These are phyloP conservation scores for Drosophila tripunctata DNA, from an alignment of 2,888 invertebrate species.

Conservation along the genomic window DNA sequence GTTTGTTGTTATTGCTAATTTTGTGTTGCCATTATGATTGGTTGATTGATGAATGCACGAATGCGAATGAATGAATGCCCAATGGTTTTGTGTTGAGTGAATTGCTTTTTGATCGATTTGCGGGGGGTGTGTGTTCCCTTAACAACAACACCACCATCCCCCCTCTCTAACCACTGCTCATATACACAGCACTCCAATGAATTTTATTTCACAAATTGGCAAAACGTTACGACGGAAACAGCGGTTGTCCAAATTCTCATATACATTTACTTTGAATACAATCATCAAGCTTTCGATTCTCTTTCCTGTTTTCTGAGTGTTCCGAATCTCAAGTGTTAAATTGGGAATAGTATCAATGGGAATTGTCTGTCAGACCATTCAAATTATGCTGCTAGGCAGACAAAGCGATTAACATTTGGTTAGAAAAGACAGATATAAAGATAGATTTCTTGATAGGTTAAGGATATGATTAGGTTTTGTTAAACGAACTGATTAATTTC, in stretches of 20 bases:
- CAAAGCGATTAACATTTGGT: background rate
- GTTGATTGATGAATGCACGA: conserved; percentile 50
- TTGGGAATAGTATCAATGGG: conserved; percentile 29
- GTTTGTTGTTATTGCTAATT: conserved; percentile 55
- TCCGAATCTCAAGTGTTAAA: conserved; percentile 16
- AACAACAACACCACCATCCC: no score
- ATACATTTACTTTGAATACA: conserved; percentile 4
- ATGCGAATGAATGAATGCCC: conserved; percentile 51
- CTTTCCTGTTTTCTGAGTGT: background rate
- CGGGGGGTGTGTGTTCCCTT: background rate
- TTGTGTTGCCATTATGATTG: conserved; percentile 64
- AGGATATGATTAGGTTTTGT: background rate
- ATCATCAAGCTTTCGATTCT: background rate
- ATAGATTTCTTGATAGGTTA: background rate
- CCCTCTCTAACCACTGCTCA: no score
- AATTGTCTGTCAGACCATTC: no score
- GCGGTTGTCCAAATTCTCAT: conserved; percentile 10
- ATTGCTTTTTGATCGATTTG: conserved; percentile 57
- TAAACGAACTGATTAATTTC: background rate
- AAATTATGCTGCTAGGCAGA: background rate
- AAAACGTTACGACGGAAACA: background rate
- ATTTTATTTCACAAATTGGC: conserved; percentile 6
- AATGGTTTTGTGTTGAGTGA: conserved; percentile 50
- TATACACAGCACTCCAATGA: conserved; percentile 1
- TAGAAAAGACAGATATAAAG: background rate